These are phyloP conservation scores for Seladonia tumulorum DNA, from an alignment of 2,888 invertebrate species.

Conservation along the genomic window DNA sequence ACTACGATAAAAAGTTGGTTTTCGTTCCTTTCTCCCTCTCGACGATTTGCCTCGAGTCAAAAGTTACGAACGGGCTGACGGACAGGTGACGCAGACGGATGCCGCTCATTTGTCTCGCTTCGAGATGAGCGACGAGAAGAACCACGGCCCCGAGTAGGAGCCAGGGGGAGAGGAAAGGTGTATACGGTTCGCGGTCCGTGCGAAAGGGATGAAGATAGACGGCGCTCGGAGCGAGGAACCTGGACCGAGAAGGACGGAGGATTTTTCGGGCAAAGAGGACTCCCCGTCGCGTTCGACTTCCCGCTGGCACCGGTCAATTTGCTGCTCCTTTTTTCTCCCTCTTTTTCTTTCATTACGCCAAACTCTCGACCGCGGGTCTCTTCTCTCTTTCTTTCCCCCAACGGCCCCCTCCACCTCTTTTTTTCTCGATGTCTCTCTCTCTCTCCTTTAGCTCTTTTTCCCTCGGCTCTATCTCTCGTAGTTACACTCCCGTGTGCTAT, in stretches of 20 bases:
- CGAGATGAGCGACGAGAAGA: conserved; percentile 79
- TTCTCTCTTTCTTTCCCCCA: conserved; percentile 51
- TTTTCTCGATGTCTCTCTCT: not conserved
- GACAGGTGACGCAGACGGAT: conserved; percentile 84
- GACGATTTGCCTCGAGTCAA: conserved; percentile 77
- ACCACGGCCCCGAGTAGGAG: conserved; percentile 11
- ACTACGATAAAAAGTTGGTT: conserved; percentile 65
- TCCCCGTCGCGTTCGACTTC: conserved; percentile 78
- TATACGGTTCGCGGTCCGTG: conserved; percentile 33
- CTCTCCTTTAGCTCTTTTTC: not conserved
- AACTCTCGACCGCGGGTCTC: conserved; percentile 62
- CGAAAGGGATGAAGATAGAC: conserved; percentile 50
- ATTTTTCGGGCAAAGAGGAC: conserved; percentile 80
- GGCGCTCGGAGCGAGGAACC: conserved; percentile 61
- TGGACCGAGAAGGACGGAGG: conserved; percentile 69
- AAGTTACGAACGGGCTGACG: conserved; percentile 82
- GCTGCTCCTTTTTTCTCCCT: conserved; percentile 76
- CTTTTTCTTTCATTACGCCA: conserved; percentile 70
- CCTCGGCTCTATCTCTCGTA: not conserved
- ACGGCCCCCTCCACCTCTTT: not conserved
- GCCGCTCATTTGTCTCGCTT: conserved; percentile 84
- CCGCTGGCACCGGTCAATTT: conserved; percentile 80
- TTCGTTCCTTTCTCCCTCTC: conserved; percentile 59
- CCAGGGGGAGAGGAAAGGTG: conserved; percentile 61
- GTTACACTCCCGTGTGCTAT: not conserved